Conservation (phyloP, 37 sponge, comb jelly and placozoan species). For the Oscarella lobularis region DNA sequence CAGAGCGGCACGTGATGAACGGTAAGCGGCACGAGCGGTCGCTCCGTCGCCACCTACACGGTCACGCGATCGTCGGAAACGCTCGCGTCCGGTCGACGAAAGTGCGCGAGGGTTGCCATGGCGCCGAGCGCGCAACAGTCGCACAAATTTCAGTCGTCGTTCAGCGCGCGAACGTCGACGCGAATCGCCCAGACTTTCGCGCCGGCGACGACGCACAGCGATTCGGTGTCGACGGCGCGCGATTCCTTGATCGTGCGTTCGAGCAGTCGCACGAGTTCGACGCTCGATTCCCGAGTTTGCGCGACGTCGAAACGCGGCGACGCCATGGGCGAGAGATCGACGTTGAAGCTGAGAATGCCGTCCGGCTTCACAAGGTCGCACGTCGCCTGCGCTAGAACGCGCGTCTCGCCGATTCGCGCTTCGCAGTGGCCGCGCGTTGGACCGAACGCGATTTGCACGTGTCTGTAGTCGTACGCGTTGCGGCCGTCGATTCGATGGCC, state of each 20-base stretch:
- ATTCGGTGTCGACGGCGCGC: constrained; percentile 81
- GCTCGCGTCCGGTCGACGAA: constrained; percentile 20
- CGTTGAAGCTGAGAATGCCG: constrained; percentile 73
- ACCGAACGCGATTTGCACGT: constrained; percentile 37
- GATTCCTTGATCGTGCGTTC: constrained; percentile 71
- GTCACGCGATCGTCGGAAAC: neutral
- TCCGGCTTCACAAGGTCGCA: constrained; percentile 63
- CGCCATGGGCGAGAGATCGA: constrained; percentile 85
- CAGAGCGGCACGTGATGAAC: constrained; percentile 87
- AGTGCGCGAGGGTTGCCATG: constrained; percentile 74
- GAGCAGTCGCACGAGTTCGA: constrained; percentile 41
- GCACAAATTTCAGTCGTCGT: constrained; percentile 75
- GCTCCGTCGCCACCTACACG: constrained; percentile 43
- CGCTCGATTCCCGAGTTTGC: constrained; percentile 23
- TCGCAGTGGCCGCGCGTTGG: constrained; percentile 61
- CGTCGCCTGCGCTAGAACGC: constrained; percentile 64
- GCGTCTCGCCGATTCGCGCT: constrained; percentile 47
- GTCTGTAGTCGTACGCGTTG: constrained; percentile 75
- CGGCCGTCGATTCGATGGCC: constrained; percentile 69
- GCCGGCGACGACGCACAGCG: constrained; percentile 87
- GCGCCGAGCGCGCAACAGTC: constrained; percentile 68
- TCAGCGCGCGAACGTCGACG: constrained; percentile 71
- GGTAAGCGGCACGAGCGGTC: constrained; percentile 73
- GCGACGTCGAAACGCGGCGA: constrained; percentile 65
- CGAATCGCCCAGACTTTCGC: constrained; percentile 79